Evolutionary conservation across 2,113 vertebrate genomes (phyloP), one percentile per base, ranked within the genome.

Genomic region (Anarhynchus alexandrinus): DNA sequence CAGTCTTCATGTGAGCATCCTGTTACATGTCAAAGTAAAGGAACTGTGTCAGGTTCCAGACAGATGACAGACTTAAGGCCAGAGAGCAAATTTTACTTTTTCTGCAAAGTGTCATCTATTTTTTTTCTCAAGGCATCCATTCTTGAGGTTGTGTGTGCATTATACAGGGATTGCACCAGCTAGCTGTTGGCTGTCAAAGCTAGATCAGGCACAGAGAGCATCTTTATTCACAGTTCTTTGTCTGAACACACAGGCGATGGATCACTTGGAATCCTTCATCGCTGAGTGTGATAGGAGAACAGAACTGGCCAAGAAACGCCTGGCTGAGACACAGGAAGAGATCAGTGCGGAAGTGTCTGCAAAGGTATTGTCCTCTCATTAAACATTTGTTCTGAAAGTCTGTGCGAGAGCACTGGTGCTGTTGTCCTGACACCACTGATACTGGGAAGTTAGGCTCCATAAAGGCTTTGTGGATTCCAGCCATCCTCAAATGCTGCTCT

Each of bases 311-410:
- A 99, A 99, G 98, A 99, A 99, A 86, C 99, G 99, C 4, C 98
- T 99, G 86, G 99, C 99, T 40, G 99, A 99, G 97, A 99, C 99
- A 7, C 99, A 99, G 94, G 99, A 99, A 57, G 99, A 99, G 97
- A 99, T 99, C 96, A 99, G 99, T 59, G 99, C 99, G 38, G 99
- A 99, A 95, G 99, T 99, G 36, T 99, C 99, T 67, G 99, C 99
- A 61, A 99, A 99, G 99, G 99, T 99, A 95, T 43, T 38, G 34
- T 29, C 29, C 27, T 95, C 70, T 55, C 61, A 1, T 11, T 61
- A 26, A 59, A 52, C 4, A 6, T 1, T 55, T 36, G 5, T n/a
- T 83, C 36, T 88, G 83, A n/a, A 45, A 64, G 72, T 14, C 45
- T 81, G 2, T 0, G 38, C 3, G 6, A 34, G n/a, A 52, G 43